These are phyloP conservation scores for Rhinopomastus cyanomelas DNA, from an alignment of 2,113 vertebrate genomes.

Conservation along the genomic window DNA sequence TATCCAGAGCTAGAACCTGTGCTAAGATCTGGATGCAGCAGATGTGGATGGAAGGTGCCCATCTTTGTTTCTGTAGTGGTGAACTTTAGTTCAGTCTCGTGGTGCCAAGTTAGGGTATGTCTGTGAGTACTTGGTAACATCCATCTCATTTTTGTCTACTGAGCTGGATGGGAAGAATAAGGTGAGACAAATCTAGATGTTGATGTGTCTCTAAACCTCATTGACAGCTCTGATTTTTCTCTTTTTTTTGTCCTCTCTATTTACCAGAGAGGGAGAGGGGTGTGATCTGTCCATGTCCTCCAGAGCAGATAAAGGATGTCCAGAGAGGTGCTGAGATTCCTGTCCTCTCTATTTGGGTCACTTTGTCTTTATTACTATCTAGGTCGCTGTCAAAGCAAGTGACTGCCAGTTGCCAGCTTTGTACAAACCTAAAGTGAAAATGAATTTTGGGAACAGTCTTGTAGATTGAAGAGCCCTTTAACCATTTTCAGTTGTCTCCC, in stretches of 20 bases:
- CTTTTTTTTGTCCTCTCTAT: neutral
- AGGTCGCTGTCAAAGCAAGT: neutral
- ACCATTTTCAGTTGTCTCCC: neutral
- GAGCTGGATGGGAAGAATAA: neutral
- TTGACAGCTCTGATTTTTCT: neutral
- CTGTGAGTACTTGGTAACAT: neutral
- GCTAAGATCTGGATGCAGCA: neutral
- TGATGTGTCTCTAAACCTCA: neutral
- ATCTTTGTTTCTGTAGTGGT: neutral
- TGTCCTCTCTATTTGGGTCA: neutral
- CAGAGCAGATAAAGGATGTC: neutral
- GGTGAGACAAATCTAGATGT: neutral
- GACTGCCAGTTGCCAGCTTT: neutral
- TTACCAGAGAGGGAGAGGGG: neutral
- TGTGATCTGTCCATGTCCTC: neutral
- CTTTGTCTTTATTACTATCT: constrained; percentile 13
- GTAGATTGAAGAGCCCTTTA: neutral
- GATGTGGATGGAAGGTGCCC: neutral
- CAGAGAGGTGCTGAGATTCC: neutral
- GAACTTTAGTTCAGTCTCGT: neutral
- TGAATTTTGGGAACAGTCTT: neutral
- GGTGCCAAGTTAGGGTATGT: neutral
- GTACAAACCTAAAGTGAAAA: neutral
- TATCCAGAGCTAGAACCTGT: neutral
- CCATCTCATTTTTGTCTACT: neutral